These are phyloP conservation scores for Melanargia galathea DNA, from an alignment of 2,888 invertebrate species.

Conservation along the genomic window DNA sequence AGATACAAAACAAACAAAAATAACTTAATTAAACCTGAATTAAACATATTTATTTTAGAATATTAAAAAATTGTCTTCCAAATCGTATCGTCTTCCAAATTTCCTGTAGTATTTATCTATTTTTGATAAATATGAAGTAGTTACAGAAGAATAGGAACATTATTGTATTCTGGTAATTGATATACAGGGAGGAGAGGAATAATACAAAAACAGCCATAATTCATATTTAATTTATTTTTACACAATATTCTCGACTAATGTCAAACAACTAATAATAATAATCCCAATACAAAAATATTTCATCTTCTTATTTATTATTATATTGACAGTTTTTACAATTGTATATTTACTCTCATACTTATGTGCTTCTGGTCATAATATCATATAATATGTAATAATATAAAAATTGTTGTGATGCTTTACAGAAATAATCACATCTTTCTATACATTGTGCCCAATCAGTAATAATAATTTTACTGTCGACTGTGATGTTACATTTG, in stretches of 20 bases:
- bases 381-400: slow-evolving; percentile 40
- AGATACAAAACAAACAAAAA: too few species aligned
- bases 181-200: background rate
- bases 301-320: slow-evolving; percentile 68
- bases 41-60: too few species aligned
- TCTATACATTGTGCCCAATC: slow-evolving; percentile 18
- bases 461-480: slow-evolving; percentile 10
- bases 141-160: too few species aligned
- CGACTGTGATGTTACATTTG: slow-evolving; percentile 1
- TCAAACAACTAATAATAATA: slow-evolving; percentile 74
- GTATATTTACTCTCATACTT: slow-evolving; percentile 47
- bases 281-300: slow-evolving; percentile 82
- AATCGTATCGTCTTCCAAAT: too few species aligned
- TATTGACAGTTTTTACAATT: slow-evolving; percentile 72
- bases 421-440: slow-evolving; percentile 43
- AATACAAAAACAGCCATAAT: slow-evolving; percentile 27
- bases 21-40: too few species aligned
- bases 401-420: slow-evolving; percentile 57
- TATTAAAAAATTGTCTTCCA: too few species aligned
- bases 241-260: slow-evolving; percentile 75
- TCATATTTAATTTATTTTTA: slow-evolving; percentile 75
- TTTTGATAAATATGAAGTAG: too few species aligned
- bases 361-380: slow-evolving; percentile 49
- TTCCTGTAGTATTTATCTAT: too few species aligned
- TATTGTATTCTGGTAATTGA: background rate